Percentiles rank a stretch among this genome's conserved stretches.
phyloP scores from a whole-genome alignment of 2,113 vertebrate genomes.

The Argyrosomus japonicus region DNA sequence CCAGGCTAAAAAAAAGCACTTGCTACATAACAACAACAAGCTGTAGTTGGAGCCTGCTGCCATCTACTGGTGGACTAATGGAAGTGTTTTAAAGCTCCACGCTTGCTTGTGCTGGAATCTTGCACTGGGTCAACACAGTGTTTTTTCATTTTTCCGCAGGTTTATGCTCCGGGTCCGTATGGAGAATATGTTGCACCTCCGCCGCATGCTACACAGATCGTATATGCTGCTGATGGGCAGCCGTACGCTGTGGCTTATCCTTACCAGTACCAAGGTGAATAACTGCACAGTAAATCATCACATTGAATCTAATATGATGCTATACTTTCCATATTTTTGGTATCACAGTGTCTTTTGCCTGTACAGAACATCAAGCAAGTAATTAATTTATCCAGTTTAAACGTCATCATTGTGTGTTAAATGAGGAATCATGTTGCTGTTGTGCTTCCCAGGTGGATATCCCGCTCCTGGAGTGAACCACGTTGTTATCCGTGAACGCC shows the following conservation, averaged over 20 bases:
- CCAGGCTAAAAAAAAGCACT: no score
- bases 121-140: not conserved
- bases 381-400: not conserved
- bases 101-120: not conserved
- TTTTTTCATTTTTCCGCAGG: conserved; percentile 57
- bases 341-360: no score
- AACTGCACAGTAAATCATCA: not conserved
- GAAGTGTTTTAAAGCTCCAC: not conserved
- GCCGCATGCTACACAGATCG: conserved; percentile 76
- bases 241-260: conserved; percentile 82
- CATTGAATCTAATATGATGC: not conserved
- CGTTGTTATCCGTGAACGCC: conserved; percentile 90
- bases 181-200: conserved; percentile 77
- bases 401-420: no score
- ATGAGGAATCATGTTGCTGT: not conserved
- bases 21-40: not conserved
- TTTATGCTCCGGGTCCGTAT: conserved; percentile 79
- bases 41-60: not conserved
- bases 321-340: not conserved
- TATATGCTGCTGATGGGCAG: conserved; percentile 81
- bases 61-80: conserved; percentile 22
- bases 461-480: conserved; percentile 87
- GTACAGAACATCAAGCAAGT: no score
- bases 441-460: conserved; percentile 82
- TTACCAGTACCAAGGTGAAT: conserved; percentile 82